Percentiles rank a stretch among this genome's conserved stretches.
Evolutionary conservation across 1,140 invertebrate species (phyloP).

Genomic region (Bombyx mandarina): DNA sequence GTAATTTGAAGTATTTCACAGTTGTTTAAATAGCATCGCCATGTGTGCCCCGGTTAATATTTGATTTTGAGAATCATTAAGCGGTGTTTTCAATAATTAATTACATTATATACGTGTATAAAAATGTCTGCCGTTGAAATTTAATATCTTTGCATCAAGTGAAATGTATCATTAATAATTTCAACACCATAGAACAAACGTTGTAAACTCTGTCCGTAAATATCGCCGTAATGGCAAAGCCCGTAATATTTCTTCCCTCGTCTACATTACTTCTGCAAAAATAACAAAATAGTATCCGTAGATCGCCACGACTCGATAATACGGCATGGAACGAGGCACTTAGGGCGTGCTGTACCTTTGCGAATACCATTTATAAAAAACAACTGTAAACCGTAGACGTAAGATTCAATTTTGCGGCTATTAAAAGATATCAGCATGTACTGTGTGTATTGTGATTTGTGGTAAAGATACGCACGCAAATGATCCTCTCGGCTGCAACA

Average conservation of each 20-base stretch:
- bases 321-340: slow-evolving; percentile 45
- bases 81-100: too few relatives aligned
- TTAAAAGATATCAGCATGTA: slow-evolving; percentile 15
- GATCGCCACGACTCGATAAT: slow-evolving; percentile 43
- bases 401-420: slow-evolving; percentile 8
- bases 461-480: slow-evolving; percentile 35
- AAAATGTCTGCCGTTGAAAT: not conserved
- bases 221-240: slow-evolving; percentile 38
- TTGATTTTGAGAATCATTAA: too few relatives aligned
- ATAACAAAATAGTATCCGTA: slow-evolving; percentile 50
- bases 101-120: too few relatives aligned
- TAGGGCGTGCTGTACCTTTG: slow-evolving; percentile 29
- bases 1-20: too few relatives aligned
- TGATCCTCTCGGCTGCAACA: slow-evolving; percentile 36
- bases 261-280: slow-evolving; percentile 54
- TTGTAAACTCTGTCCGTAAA: slow-evolving; percentile 20
- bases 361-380: slow-evolving; percentile 15
- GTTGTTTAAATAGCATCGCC: too few relatives aligned
- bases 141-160: slow-evolving; percentile 14
- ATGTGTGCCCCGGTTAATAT: too few relatives aligned
- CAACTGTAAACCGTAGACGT: too few relatives aligned
- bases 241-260: slow-evolving; percentile 45
- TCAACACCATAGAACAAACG: slow-evolving; percentile 35
- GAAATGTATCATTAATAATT: slow-evolving; percentile 37
- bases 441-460: slow-evolving; percentile 38